Base-by-base conservation (phyloP, 2,113 vertebrate genomes). In the Herpetotheres cachinnans region DNA sequence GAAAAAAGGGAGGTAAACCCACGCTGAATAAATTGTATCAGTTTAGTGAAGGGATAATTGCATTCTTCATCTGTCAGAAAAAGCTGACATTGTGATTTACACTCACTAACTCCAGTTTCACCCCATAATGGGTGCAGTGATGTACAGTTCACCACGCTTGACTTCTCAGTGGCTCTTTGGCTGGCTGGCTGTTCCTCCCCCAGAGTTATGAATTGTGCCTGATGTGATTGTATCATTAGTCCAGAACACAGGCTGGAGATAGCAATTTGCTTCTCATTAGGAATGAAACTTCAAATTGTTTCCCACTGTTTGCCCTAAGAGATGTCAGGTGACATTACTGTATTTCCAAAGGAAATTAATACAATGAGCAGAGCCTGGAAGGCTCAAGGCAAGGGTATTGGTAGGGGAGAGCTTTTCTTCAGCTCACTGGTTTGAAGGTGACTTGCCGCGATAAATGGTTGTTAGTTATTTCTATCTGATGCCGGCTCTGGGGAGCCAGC, bases 191-290 rank as follows among this genome's bases (percentile, higher is more conserved):
- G 36, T 55, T 83, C 54, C 63, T 86, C 46, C 58, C 46, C 52
- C 3, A 1, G 42, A 55, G 40, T 82, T 65, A 27, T 21, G 65
- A 46, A 14, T 30, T 2, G 50, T 56, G 74, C 78, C 74, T 10
- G 67, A 74, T 58, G 71, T 10, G 74, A n/a, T n/a, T 24, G 49
- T 78, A 7, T 70, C 80, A 10, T 83, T 59, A 36, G 83, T 34
- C 55, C 86, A 46, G 36, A 73, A 40, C 62, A 30, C 4, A 7
- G 70, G 32, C 94, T 89, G 89, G 67, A 63, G 55, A 82, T 38
- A 27, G 69, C 86, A 54, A 30, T 36, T 94, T 81, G 55, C 89
- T 94, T 76, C 91, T 94, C 93, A 34, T 96, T 84, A 89, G 42
- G 65, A 84, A 29, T 9, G 22, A 65, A 86, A 94, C 83, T 38